Conservation (phyloP, 2,888 invertebrate genomes). For the Galerucella pusilla region DNA sequence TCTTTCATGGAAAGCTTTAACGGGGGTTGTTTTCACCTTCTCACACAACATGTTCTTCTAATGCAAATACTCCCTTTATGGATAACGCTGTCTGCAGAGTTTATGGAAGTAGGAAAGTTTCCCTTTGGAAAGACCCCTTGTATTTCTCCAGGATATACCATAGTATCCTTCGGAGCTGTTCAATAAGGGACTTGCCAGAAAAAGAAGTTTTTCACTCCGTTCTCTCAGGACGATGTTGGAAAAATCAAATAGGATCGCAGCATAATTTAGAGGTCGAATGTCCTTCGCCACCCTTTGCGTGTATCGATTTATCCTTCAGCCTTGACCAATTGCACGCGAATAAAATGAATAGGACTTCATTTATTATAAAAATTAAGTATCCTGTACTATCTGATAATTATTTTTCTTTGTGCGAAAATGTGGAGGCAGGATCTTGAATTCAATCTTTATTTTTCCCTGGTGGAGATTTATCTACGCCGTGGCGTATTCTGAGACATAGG, state of each 20-base stretch:
- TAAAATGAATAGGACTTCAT: neutral
- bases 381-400: too few species aligned
- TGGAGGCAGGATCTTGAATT: too few species aligned
- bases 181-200: conserved; percentile 20
- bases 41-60: conserved; percentile 13
- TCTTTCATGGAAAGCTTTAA: neutral
- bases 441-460: too few species aligned
- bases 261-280: conserved; percentile 23
- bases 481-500: too few species aligned
- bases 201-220: conserved; percentile 27
- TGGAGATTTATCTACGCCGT: too few species aligned
- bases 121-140: conserved; percentile 30
- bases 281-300: conserved; percentile 1
- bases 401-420: too few species aligned
- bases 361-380: too few species aligned
- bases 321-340: neutral
- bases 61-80: conserved; percentile 39
- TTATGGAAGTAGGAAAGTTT: conserved; percentile 33
- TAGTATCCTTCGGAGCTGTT: conserved; percentile 22
- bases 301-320: conserved; percentile 2
- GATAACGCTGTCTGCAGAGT: conserved; percentile 35
- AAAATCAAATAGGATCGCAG: conserved; percentile 22
- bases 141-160: conserved; percentile 34
- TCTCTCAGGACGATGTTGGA: conserved; percentile 34
- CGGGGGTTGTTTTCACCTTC: conserved; percentile 20